These are phyloP conservation scores for Pygocentrus nattereri DNA, from an alignment of 2,797 vertebrate species.

Conservation along the genomic window DNA sequence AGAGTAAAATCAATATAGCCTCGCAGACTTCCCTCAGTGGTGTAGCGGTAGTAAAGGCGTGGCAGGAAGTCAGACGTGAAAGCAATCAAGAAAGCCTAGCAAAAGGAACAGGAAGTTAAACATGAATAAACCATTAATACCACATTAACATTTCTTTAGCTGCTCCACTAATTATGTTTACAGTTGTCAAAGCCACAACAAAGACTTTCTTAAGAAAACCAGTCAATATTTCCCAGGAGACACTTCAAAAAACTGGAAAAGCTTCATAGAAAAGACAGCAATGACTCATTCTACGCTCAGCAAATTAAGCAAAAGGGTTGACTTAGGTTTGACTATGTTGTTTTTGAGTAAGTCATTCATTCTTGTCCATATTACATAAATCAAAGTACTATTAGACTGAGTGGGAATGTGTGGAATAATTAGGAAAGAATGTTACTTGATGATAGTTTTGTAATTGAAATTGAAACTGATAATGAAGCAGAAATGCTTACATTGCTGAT, in stretches of 20 bases:
- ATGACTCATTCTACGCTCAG: neutral
- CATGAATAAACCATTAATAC: neutral
- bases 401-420: neutral
- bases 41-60: slow-evolving; percentile 78
- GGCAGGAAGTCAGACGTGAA: slow-evolving; percentile 84
- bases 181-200: neutral
- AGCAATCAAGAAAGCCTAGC: slow-evolving; percentile 83
- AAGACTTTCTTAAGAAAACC: neutral
- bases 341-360: neutral
- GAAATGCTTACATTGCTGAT: slow-evolving; percentile 76
- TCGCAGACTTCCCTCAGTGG: slow-evolving; percentile 68
- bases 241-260: slow-evolving; percentile 1
- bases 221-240: neutral
- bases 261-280: neutral
- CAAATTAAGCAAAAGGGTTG: too few species aligned
- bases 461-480: neutral
- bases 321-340: neutral
- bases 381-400: neutral
- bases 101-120: slow-evolving; percentile 29
- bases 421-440: neutral
- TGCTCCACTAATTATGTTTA: slow-evolving; percentile 24
- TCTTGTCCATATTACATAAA: neutral
- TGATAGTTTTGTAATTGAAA: neutral
- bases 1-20: slow-evolving; percentile 80
- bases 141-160: neutral